Conservation (phyloP, 2,888 invertebrate genomes). For the Lasioglossum lativentre region DNA sequence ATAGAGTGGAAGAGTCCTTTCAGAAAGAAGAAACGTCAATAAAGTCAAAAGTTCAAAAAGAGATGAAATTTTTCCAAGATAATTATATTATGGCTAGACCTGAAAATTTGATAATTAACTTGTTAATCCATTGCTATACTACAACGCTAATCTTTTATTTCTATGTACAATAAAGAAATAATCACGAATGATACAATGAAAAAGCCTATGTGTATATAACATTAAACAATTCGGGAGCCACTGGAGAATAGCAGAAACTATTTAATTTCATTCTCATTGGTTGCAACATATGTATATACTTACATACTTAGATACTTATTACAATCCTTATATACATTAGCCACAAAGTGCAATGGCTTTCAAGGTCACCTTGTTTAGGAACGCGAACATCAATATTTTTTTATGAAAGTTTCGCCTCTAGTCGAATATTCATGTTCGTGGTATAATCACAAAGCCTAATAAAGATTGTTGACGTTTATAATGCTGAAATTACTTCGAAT, state of each 20-base stretch:
- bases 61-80: neutral
- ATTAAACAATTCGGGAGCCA: neutral
- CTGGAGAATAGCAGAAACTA: neutral
- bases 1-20: neutral
- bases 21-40: neutral
- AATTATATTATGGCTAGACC: neutral
- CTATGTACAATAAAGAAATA: neutral
- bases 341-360: neutral
- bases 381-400: neutral
- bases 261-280: neutral
- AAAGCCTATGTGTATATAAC: too few relatives aligned
- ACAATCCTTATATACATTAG: neutral
- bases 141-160: too few relatives aligned
- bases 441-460: neutral
- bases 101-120: neutral
- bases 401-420: neutral
- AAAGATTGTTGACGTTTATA: conserved; percentile 25
- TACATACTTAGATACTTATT: neutral
- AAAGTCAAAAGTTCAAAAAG: neutral
- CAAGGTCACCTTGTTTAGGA: neutral
- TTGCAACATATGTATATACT: neutral
- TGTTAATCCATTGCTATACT: neutral
- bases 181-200: neutral
- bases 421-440: neutral
- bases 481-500: conserved; percentile 13